These are phyloP conservation scores for Panopea generosa DNA, from an alignment of 2,888 invertebrate genomes.

Conservation along the genomic window DNA sequence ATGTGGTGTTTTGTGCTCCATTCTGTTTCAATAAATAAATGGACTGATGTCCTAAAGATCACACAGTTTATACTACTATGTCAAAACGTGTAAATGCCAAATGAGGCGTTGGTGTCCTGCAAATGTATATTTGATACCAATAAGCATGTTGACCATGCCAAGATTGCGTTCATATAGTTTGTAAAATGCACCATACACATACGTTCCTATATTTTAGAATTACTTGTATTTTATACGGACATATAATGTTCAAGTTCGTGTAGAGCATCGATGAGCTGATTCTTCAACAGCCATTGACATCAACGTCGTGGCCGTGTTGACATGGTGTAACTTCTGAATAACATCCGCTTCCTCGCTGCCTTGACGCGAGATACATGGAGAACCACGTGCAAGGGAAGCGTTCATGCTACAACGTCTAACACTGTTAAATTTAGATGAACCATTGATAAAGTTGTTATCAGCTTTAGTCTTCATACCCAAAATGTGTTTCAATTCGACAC, in stretches of 20 bases:
- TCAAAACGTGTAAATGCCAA: too few relatives aligned
- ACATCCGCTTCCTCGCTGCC: constrained; percentile 63
- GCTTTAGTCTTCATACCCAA: constrained; percentile 55
- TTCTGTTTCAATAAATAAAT: too few relatives aligned
- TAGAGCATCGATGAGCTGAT: constrained; percentile 19
- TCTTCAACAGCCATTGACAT: constrained; percentile 63
- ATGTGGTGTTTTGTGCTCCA: too few relatives aligned
- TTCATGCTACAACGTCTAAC: constrained; percentile 22
- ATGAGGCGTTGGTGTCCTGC: too few relatives aligned
- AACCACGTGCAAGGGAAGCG: constrained; percentile 18
- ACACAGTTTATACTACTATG: too few relatives aligned
- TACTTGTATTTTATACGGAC: too few relatives aligned
- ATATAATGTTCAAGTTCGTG: not conserved
- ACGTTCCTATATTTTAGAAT: too few relatives aligned
- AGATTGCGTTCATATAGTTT: too few relatives aligned
- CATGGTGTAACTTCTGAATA: constrained; percentile 63
- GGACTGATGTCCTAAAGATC: too few relatives aligned
- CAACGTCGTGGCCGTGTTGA: constrained; percentile 64
- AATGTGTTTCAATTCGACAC: constrained; percentile 72
- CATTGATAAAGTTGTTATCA: not conserved
- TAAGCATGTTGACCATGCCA: too few relatives aligned
- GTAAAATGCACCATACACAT: too few relatives aligned
- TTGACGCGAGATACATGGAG: constrained; percentile 60
- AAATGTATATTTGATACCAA: too few relatives aligned
- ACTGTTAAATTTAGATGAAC: constrained; percentile 1